Percentiles rank a stretch among this genome's conserved stretches.
Conservation (phyloP, 2,797 vertebrate genomes). For the Valencia hispanica region DNA sequence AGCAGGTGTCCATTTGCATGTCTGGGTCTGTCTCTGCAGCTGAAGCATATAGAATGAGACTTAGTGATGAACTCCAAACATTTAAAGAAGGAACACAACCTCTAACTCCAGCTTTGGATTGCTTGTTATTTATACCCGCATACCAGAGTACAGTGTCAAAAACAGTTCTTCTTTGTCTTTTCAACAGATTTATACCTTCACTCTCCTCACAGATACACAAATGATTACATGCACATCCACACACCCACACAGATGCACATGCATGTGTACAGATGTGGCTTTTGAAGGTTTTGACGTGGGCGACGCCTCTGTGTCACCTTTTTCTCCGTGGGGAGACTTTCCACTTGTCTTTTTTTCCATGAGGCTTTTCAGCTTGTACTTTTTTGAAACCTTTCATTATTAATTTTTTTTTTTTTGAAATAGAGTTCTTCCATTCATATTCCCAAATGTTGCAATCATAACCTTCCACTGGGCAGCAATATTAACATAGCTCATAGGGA, state of each 20-base stretch:
- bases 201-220: conserved; percentile 45
- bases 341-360: conserved; percentile 86
- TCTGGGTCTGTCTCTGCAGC: neutral
- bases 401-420: conserved; percentile 2
- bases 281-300: conserved; percentile 89
- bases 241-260: conserved; percentile 32
- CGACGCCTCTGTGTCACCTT: conserved; percentile 83
- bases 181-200: conserved; percentile 43
- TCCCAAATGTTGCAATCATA: neutral
- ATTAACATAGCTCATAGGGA: neutral
- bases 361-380: conserved; percentile 44
- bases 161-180: conserved; percentile 42
- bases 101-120: conserved; percentile 7
- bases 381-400: conserved; percentile 40
- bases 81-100: neutral
- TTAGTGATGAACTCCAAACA: neutral
- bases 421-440: neutral
- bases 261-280: conserved; percentile 50
- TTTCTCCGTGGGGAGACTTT: conserved; percentile 96
- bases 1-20: neutral
- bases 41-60: neutral
- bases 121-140: neutral
- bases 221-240: conserved; percentile 28
- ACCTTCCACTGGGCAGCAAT: neutral
- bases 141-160: conserved; percentile 30